phyloP scores from a whole-genome alignment of 2,797 vertebrate species.

The Odontamblyopus lacepedii region DNA sequence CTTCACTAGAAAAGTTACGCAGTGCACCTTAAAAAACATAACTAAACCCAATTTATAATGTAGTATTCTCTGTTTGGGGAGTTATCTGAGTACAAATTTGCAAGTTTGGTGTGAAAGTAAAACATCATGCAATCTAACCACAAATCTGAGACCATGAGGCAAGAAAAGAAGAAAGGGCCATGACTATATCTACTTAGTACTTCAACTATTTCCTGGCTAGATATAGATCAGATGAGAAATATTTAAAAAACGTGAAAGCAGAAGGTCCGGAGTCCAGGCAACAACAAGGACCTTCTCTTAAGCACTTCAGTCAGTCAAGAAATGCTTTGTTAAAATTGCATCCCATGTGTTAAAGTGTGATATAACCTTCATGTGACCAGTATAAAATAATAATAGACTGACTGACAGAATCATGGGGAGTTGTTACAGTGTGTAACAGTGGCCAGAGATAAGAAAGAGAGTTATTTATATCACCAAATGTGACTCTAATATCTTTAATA shows the following conservation, averaged over 20 bases:
- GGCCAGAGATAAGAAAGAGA: not conserved
- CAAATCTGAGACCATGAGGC: not conserved
- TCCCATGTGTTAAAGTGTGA: not conserved
- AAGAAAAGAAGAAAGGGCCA: no score
- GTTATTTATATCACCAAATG: not conserved
- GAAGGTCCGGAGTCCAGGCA: not conserved
- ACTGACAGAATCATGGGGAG: not conserved
- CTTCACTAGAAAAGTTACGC: no score
- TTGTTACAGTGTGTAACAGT: not conserved
- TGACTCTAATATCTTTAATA: not conserved
- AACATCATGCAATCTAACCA: not conserved
- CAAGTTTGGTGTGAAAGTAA: no score
- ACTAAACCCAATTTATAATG: no score
- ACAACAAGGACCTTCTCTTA: not conserved
- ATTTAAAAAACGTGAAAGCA: not conserved
- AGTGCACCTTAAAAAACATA: no score
- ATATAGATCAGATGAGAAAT: not conserved
- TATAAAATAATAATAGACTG: not conserved
- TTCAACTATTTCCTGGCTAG: not conserved
- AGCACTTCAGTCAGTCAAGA: not conserved
- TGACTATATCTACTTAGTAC: no score
- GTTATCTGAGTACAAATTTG: no score
- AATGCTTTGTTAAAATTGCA: constrained; percentile 1
- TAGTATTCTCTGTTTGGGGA: no score
- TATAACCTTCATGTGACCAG: constrained; percentile 2